phyloP scores from a whole-genome alignment of 2,113 vertebrate species.

The Sapayoa aenigma region DNA sequence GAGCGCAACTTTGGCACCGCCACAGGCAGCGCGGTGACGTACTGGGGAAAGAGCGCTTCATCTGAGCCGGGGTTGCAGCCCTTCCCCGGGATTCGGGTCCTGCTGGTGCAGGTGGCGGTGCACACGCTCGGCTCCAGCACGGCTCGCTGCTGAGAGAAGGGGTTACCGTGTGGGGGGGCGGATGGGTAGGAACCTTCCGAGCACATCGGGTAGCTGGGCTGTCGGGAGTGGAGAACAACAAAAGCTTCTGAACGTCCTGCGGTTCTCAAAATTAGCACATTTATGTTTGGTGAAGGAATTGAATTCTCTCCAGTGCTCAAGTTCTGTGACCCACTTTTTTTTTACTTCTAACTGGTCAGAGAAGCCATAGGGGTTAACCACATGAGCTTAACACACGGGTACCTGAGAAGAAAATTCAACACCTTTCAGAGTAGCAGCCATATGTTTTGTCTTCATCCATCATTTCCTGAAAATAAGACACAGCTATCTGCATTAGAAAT shows the following conservation, averaged over 20 bases:
- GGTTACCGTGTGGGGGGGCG: rapidly evolving
- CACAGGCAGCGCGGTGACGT: neutral
- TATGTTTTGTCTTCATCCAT: neutral
- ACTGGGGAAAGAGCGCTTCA: rapidly evolving
- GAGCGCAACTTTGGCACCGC: neutral
- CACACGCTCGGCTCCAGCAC: rapidly evolving
- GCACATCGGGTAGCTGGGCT: neutral
- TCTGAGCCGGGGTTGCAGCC: too few relatives aligned
- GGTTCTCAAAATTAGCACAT: neutral
- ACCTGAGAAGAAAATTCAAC: neutral
- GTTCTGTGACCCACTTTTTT: neutral
- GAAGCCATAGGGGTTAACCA: neutral
- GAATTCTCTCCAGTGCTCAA: neutral
- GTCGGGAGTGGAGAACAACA: rapidly evolving
- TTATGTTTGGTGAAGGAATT: neutral
- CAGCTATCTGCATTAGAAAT: neutral
- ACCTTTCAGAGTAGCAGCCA: neutral
- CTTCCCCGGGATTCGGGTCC: rapidly evolving
- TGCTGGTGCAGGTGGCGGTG: neutral
- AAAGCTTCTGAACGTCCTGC: neutral
- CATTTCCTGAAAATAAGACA: neutral
- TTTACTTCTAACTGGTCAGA: neutral
- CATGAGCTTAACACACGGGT: neutral
- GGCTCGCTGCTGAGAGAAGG: neutral
- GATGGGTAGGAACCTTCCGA: neutral